phyloP scores from a whole-genome alignment of 2,797 vertebrate genomes.

The Odontamblyopus rebecca region DNA sequence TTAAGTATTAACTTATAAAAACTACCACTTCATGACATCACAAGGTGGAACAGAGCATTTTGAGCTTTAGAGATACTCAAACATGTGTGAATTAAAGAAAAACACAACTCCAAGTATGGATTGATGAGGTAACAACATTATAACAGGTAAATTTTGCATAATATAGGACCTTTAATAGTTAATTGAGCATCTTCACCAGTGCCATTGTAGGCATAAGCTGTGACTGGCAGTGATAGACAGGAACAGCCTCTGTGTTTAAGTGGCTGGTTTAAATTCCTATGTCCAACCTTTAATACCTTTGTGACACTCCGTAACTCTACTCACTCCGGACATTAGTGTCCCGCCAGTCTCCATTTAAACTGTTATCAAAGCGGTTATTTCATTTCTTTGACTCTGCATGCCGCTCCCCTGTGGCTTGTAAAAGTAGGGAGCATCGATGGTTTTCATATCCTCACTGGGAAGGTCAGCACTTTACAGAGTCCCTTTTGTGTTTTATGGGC shows the following conservation, averaged over 20 bases:
- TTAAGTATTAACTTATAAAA: too few relatives aligned
- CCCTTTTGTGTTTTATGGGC: slow-evolving; percentile 71
- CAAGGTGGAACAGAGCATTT: too few relatives aligned
- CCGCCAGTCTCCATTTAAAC: slow-evolving; percentile 48
- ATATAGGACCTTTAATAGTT: background rate
- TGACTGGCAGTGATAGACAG: slow-evolving; percentile 18
- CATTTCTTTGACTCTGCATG: slow-evolving; percentile 50
- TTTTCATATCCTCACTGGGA: slow-evolving; percentile 73
- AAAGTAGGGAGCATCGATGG: slow-evolving; percentile 57
- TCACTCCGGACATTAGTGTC: slow-evolving; percentile 29
- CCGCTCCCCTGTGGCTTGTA: slow-evolving; percentile 62
- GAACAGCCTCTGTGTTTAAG: slow-evolving; percentile 22
- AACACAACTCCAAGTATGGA: too few relatives aligned
- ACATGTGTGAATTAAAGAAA: too few relatives aligned
- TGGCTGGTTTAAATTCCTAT: slow-evolving; percentile 31
- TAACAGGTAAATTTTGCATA: too few relatives aligned
- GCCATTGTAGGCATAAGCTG: slow-evolving; percentile 14
- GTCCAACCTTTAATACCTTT: slow-evolving; percentile 17
- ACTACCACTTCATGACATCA: too few relatives aligned
- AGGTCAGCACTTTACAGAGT: slow-evolving; percentile 72
- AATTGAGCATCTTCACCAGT: slow-evolving; percentile 8
- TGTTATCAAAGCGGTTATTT: slow-evolving; percentile 56
- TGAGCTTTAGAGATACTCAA: too few relatives aligned
- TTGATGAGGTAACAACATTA: too few relatives aligned
- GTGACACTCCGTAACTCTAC: slow-evolving; percentile 24